Evolutionary conservation across 2,797 vertebrate species (phyloP).

Genomic region (Neoniphon sammara): DNA sequence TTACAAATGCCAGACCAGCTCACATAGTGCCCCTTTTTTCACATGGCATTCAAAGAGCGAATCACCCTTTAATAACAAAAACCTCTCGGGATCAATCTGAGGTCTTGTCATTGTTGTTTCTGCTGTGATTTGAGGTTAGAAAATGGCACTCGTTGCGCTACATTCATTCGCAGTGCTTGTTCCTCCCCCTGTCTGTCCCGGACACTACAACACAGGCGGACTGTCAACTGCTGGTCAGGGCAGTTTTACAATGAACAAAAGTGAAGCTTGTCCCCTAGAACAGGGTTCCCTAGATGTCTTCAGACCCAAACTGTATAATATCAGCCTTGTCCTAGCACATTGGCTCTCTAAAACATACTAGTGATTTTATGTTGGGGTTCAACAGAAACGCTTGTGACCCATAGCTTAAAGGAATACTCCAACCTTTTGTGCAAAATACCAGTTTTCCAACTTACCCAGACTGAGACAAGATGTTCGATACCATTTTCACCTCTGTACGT

Average conservation of each 20-base stretch:
- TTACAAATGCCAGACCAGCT: conserved; percentile 84
- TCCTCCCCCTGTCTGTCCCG: conserved; percentile 30
- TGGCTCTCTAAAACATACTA: conserved; percentile 45
- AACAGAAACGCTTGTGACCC: conserved; percentile 41
- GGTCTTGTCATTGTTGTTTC: conserved; percentile 67
- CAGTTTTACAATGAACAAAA: conserved; percentile 63
- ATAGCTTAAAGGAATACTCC: conserved; percentile 47
- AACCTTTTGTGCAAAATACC: no score
- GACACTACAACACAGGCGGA: conserved; percentile 30
- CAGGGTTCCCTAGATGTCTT: conserved; percentile 61
- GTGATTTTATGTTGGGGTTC: conserved; percentile 31
- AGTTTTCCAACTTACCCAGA: no score
- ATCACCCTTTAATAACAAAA: conserved; percentile 63
- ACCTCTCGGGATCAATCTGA: conserved; percentile 71
- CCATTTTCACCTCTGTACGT: no score
- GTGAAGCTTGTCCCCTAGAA: conserved; percentile 62
- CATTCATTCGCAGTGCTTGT: conserved; percentile 81
- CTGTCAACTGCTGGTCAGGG: conserved; percentile 37
- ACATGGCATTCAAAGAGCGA: conserved; percentile 72
- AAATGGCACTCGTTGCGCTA: conserved; percentile 82
- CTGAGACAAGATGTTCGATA: no score
- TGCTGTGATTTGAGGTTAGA: conserved; percentile 78
- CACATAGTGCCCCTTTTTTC: conserved; percentile 70
- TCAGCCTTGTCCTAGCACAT: conserved; percentile 35
- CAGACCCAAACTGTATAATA: conserved; percentile 45